phyloP scores from a whole-genome alignment of 2,113 vertebrate species.

The pig (Sus scrofa) region T2T-Sscrofa CM000814.6:42475001-42475500 shows the following conservation, averaged over 20 bases:
- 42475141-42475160: too few relatives aligned
- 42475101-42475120: background rate
- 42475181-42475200: too few relatives aligned
- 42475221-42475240: constrained; percentile 2
- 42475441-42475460: constrained; percentile 53
- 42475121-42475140: too few relatives aligned
- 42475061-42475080: background rate
- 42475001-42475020: background rate
- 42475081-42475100: constrained; percentile 19
- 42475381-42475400: constrained; percentile 44
- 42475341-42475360: constrained; percentile 66
- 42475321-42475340: constrained; percentile 45
- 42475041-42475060: background rate
- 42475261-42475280: constrained; percentile 9
- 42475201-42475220: too few relatives aligned
- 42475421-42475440: constrained; percentile 47
- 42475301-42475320: constrained; percentile 57
- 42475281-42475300: constrained; percentile 44
- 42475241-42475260: background rate
- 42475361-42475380: constrained; percentile 43
- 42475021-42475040: background rate
- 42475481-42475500: background rate
- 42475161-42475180: too few relatives aligned
- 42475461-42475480: constrained; percentile 63
- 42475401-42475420: constrained; percentile 32